Evolutionary conservation across 2,888 invertebrate genomes (phyloP).

Genomic region (Rhodophaea formosa): DNA sequence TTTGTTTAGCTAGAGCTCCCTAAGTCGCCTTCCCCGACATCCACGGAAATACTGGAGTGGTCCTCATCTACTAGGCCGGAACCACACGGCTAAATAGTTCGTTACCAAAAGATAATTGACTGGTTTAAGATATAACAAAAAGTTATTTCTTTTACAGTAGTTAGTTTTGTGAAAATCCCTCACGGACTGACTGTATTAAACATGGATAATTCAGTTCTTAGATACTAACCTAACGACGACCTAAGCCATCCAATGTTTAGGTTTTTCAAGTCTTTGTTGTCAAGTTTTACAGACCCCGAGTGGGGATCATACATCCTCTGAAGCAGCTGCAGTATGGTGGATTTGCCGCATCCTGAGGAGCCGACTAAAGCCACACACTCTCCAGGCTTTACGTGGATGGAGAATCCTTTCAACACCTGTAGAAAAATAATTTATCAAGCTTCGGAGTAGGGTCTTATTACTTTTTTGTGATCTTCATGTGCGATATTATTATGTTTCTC

Average conservation of each 20-base stretch:
- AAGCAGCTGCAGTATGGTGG: conserved; percentile 88
- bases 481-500: too few species aligned
- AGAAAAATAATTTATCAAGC: conserved; percentile 15
- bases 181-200: too few species aligned
- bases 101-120: too few species aligned
- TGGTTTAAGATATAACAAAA: too few species aligned
- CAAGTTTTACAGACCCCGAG: conserved; percentile 81
- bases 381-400: conserved; percentile 83
- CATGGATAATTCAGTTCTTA: not conserved
- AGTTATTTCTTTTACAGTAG: too few species aligned
- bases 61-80: too few species aligned
- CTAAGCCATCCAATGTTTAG: conserved; percentile 89
- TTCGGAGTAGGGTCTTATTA: not conserved
- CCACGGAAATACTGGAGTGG: too few species aligned
- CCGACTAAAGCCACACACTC: conserved; percentile 88
- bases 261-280: conserved; percentile 83
- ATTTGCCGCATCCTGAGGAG: conserved; percentile 90
- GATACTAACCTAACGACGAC: conserved; percentile 83
- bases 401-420: conserved; percentile 85
- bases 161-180: too few species aligned
- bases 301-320: conserved; percentile 87
- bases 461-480: too few species aligned
- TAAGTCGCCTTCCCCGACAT: too few species aligned
- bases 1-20: too few species aligned
- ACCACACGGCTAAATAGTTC: too few species aligned